Evolutionary conservation across 2,797 vertebrate species (phyloP), one percentile per base, ranked within the genome.

Genomic region (Hemibagrus guttatus): DNA sequence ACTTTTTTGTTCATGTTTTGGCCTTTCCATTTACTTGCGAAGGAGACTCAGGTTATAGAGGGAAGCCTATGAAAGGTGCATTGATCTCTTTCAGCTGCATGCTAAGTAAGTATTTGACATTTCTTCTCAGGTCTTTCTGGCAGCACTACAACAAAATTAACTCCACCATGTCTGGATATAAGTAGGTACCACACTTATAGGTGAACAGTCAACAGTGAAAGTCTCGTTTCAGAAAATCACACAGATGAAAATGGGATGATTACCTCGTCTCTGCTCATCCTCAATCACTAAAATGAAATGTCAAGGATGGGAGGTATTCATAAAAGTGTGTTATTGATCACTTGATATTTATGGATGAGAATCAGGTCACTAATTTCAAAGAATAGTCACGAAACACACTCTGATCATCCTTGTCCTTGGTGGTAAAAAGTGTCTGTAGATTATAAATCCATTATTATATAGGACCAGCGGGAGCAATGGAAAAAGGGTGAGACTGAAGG

Each of bases 91-190:
- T 88, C 88, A 90, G 85, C 88, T 85, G 87, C 88, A 89, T 88
- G 84, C 90, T 90, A 89, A 91, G 83, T 89, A 88, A 91, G 88
- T 89, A 85, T 91, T 89, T 91, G 91, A 90, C 90, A 90, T 91
- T 90, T 92, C 86, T 86, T 89, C 71, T 58, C 71, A 9, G 63
- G 81, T 68, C 28, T 83, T 85, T 81, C 84, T 81, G 54, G 81
- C 88, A 90, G 58, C 80, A 8, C 56, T 46, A 59, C 19, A 69
- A 74, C 76, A 58, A 59, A 63, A 84, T 92, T 90, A 91, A 92
- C 89, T 89, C 87, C 58, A 79, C 84, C 52, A 35, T 72, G 42
- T 23, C 85, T 39, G 63, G 66, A 88, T 66, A 14, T 1, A 28
- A 66, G 35, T 16, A 58, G 71, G 69, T 59, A 35, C 8, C 35